Evolutionary conservation across 2,113 vertebrate species (phyloP).

Genomic region (Chlamydotis undulata): DNA sequence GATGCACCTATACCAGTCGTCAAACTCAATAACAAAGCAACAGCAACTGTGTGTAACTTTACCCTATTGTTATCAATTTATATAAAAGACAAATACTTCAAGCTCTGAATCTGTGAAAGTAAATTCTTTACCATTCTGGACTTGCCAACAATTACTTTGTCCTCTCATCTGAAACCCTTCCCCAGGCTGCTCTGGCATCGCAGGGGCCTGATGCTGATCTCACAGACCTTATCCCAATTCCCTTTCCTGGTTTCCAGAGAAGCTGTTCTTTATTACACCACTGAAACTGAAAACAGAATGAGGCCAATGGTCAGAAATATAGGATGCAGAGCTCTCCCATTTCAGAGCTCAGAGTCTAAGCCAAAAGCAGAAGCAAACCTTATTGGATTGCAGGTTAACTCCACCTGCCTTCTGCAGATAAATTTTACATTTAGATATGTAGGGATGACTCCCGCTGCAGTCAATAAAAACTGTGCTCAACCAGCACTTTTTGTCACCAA

Average conservation of each 20-base stretch:
- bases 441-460: not conserved
- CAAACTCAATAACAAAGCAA: conserved; percentile 48
- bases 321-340: not conserved
- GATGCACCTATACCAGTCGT: not conserved
- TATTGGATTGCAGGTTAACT: conserved; percentile 15
- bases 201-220: not conserved
- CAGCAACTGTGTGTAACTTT: conserved; percentile 10
- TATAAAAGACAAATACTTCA: conserved; percentile 43
- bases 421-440: conserved; percentile 50
- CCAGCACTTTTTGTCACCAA: not conserved
- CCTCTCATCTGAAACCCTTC: conserved; percentile 15
- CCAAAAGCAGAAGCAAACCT: conserved; percentile 18
- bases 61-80: conserved; percentile 34
- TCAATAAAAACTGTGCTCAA: conserved; percentile 40
- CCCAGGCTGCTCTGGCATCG: not conserved
- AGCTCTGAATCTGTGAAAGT: not conserved
- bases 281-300: not conserved
- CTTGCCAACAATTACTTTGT: conserved; percentile 1
- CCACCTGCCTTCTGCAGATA: conserved; percentile 49
- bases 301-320: not conserved
- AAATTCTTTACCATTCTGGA: not conserved
- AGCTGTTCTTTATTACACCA: not conserved
- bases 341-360: not conserved
- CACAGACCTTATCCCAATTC: not conserved
- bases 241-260: not conserved